Percentiles rank a stretch among this genome's conserved stretches.
Evolutionary conservation across 2,113 vertebrate genomes (phyloP).

Genomic region (Plotosus lineatus): DNA sequence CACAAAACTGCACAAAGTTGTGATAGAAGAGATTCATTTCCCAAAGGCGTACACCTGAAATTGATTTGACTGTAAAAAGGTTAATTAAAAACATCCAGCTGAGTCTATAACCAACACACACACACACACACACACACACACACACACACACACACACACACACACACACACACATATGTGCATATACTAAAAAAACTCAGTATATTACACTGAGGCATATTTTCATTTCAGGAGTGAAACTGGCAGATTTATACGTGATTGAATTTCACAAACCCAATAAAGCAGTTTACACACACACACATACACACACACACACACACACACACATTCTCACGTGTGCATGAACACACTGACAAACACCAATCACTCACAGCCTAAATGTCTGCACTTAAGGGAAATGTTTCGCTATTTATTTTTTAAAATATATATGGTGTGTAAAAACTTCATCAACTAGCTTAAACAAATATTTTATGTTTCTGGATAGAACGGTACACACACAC

Average conservation of each 20-base stretch:
- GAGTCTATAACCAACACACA: background rate
- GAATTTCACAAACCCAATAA: constrained; percentile 16
- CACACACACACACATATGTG: background rate
- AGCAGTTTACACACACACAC: background rate
- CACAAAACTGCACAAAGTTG: background rate
- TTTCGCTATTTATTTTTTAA: background rate
- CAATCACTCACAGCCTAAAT: background rate
- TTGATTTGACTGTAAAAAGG: background rate
- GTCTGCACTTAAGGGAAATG: background rate
- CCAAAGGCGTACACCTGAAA: background rate
- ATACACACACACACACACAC: background rate
- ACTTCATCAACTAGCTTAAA: background rate
- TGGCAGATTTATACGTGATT: background rate
- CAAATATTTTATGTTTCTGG: constrained; percentile 12
- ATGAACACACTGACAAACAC: background rate
- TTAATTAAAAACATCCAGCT: background rate
- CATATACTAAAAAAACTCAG: too few species aligned
- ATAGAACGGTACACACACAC: background rate
- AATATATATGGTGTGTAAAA: constrained; percentile 7
- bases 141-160: constrained; percentile 5
- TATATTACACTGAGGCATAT: background rate
- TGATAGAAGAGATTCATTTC: background rate
- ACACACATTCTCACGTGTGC: too few species aligned
- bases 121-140: background rate
- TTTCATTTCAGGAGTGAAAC: background rate